phyloP scores from a whole-genome alignment of 2,797 vertebrate species.

The Danio jaintianensis region DNA sequence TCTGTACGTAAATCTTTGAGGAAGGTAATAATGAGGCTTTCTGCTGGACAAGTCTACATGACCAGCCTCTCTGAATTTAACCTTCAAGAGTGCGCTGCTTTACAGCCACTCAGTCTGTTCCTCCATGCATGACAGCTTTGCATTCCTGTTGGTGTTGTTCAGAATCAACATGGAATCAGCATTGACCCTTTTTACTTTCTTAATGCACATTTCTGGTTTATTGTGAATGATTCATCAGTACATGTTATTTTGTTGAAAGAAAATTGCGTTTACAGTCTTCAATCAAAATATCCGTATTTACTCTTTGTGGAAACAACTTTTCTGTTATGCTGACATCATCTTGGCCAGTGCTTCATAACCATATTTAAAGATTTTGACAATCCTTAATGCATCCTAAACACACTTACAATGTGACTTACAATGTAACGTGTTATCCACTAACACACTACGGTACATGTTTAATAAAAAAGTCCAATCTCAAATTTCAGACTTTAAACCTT shows the following conservation, averaged over 20 bases:
- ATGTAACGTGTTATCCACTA: no score
- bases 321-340: neutral
- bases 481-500: no score
- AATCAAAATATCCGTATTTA: neutral
- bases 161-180: neutral
- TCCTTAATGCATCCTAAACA: no score
- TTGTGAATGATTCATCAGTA: conserved; percentile 10
- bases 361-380: no score
- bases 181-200: neutral
- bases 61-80: conserved; percentile 20
- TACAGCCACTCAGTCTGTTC: neutral
- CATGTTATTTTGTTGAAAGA: neutral
- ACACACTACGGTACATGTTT: no score
- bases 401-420: no score
- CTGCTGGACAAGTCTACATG: conserved; percentile 33
- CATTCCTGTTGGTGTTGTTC: conserved; percentile 24
- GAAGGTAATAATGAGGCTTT: conserved; percentile 35
- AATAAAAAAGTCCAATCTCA: no score
- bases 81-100: conserved; percentile 23
- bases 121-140: conserved; percentile 13
- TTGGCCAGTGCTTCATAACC: neutral
- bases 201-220: conserved; percentile 15
- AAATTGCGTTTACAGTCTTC: neutral
- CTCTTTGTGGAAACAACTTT: neutral
- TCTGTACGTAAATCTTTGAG: conserved; percentile 25